A percentile compares a stretch with the other conserved stretches of the same genome.
Conservation (phyloP, 92 coral and sea anemone genomes). For the Montipora capitata region DNA sequence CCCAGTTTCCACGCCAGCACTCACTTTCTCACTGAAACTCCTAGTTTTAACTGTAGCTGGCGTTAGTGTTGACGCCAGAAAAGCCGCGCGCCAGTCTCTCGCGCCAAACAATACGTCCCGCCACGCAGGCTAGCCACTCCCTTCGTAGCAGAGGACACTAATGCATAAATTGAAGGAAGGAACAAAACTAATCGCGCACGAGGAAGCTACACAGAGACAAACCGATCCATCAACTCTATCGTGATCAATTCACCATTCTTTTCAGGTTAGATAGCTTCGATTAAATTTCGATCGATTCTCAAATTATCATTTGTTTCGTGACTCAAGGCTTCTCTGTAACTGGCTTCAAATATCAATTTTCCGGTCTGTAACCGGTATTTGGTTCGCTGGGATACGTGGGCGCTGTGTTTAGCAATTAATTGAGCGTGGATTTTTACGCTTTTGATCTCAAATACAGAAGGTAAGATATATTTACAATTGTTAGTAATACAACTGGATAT, state of each 20-base stretch:
- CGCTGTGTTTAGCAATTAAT: slow-evolving; percentile 11
- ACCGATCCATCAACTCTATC: neutral
- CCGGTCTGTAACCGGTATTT: no score
- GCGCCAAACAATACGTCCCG: no score
- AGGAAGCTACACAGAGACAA: neutral
- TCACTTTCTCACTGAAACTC: no score
- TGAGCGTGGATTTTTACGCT: neutral
- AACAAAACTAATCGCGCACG: no score
- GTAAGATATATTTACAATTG: neutral
- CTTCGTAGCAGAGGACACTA: no score
- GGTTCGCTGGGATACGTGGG: neutral
- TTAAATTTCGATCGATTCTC: neutral
- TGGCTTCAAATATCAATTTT: neutral
- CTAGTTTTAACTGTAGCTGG: no score
- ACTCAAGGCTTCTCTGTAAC: neutral
- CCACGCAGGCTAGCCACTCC: no score
- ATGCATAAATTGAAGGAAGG: no score
- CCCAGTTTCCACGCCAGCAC: no score
- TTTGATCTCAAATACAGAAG: neutral
- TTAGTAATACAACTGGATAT: neutral
- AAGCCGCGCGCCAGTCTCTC: no score
- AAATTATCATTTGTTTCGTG: neutral
- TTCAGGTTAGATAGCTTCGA: neutral
- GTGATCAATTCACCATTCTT: neutral
- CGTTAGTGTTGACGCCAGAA: no score